Base-by-base conservation (phyloP, 92 coral and sea anemone genomes). In the Heliopora coerulea region DNA sequence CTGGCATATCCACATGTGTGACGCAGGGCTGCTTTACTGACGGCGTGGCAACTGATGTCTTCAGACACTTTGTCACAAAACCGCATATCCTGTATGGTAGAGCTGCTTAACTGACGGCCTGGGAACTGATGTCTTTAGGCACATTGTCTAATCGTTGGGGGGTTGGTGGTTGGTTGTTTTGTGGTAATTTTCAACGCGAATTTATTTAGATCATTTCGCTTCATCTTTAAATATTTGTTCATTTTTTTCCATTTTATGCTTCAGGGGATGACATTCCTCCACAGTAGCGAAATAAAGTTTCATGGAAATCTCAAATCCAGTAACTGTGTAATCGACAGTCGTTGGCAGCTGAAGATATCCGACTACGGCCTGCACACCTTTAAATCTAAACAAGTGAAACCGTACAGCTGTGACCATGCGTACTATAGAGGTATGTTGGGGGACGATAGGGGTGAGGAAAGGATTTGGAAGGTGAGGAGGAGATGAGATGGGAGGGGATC, bases 241-340 rank as follows among this genome's bases (percentile, higher is more conserved):
- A n/a, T n/a, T n/a, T n/a, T n/a, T n/a, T n/a, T n/a, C 11, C 42
- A 37, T 37, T 37, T 15, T 46, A 2, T 49, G 64, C 57, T 57
- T 13, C 34, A 93, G 98, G 98, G 96, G 11, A 93, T 93, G 98
- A 81, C 79, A 20, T 93, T 83, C 57, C 81, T 93, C 34, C 98
- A 93, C 50, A 80, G 96, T 58, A 84, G 88, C 25, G 98, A 93
- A 68, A 79, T 93, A 58, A 93, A 90, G 69, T 88, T 91, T n/a
- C 98, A 93, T 50, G 98, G 98, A 2, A 88, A 93, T 76, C 89
- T 93, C 10, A 93, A 93, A 80, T 90, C 98, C 13, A 84, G 95
- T 14, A 93, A 93, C 72, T 93, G 98, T 37, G 70, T 93, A 57
- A 91, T 93, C 29, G 98, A 93, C 49, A 93, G 95, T 86, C 96